Base-by-base conservation (phyloP, 1,140 invertebrate species). In the Episyrphus balteatus region DNA sequence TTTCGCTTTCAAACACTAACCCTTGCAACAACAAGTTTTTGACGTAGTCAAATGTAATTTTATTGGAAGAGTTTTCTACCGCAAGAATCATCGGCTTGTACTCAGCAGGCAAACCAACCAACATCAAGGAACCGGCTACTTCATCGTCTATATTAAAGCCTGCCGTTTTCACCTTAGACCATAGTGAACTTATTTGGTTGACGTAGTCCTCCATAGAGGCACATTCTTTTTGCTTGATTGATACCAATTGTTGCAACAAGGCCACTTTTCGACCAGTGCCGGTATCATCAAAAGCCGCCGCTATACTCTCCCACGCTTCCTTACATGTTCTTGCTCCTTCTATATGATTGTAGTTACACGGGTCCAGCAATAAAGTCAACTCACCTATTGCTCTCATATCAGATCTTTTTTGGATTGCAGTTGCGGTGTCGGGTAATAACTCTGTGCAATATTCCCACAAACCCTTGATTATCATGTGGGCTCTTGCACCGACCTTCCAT, bases 221-320 rank as follows among this genome's bases (percentile, higher is more conserved):
- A 34, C 43, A 50, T 30, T 50, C 39, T 18, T 7, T 33, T 26
- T 40, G 42, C 12, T 34, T 5, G 18, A 40, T 18, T 36, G 40
- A 10, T 7, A 34, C n/a, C 21, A 46, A 17, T 2, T 12, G 19
- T 15, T 36, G 14, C 17, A 46, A 33, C 10, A 50, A n/a, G 5
- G 19, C 10, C 12, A 48, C n/a, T 51, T 33, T 48, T 30, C 45
- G 21, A n/a, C 15, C 37, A 12, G 37, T 15, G 5, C 50, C 50
- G 32, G 13, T 14, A 34, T 51, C 42, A n/a, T 48, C 39, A 30
- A 21, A 45, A 13, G 42, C 33, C 5, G 3, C 19, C 15, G n/a
- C 36, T 15, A 51, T 26, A 12, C 32, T 42, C 14, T 51, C 41
- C 50, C 50, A 51, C 13, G 39, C 46, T 21, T 51, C 50, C 26